Conservation (phyloP, 1,140 invertebrate species). For the Hermatobates lingyangjiaoensis region DNA sequence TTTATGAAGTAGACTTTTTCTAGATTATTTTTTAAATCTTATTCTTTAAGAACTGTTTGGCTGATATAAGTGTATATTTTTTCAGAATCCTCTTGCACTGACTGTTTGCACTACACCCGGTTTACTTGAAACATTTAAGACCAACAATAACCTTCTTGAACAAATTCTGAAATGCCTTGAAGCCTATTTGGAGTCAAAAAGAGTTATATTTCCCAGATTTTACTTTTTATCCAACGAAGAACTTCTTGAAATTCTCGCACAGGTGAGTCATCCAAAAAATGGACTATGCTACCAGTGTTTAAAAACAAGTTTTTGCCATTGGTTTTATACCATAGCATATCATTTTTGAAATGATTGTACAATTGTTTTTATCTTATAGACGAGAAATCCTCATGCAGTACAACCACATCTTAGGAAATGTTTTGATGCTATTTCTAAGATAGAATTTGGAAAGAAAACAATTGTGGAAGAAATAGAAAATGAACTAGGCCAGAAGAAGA, state of each 20-base stretch:
- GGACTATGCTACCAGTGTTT: no score
- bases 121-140: conserved; percentile 46
- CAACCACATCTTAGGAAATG: conserved; percentile 77
- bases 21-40: no score
- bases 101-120: conserved; percentile 40
- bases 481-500: conserved; percentile 2
- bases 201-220: conserved; percentile 76
- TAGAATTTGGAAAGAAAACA: conserved; percentile 17
- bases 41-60: neutral
- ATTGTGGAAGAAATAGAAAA: neutral
- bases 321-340: neutral
- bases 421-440: conserved; percentile 58
- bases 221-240: conserved; percentile 92
- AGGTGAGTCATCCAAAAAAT: no score
- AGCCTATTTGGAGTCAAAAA: conserved; percentile 68
- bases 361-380: conserved; percentile 37
- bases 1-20: no score
- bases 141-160: conserved; percentile 58
- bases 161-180: conserved; percentile 64
- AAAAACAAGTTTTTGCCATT: neutral
- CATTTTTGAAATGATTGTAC: neutral
- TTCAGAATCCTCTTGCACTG: conserved; percentile 46
- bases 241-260: conserved; percentile 75
- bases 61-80: neutral
- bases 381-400: conserved; percentile 65